Evolutionary conservation across 2,888 invertebrate genomes (phyloP).

Genomic region (Hololepta plana): DNA sequence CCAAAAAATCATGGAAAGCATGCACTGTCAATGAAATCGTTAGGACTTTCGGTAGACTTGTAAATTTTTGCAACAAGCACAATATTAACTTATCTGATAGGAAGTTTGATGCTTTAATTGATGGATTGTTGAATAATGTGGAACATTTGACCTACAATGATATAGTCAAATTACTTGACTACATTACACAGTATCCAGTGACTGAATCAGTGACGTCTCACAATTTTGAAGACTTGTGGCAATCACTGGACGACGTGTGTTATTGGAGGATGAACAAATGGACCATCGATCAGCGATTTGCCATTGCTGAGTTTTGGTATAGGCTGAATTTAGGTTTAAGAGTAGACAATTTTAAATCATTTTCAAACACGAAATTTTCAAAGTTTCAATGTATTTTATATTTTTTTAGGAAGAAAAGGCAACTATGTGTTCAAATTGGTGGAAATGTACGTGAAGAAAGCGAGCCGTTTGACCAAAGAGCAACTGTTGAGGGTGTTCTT

Average conservation of each 20-base stretch:
- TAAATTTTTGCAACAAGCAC: constrained; percentile 16
- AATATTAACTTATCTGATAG: constrained; percentile 18
- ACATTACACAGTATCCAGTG: constrained; percentile 33
- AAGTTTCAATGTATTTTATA: constrained; percentile 2
- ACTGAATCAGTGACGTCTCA: constrained; percentile 32
- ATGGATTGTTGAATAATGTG: constrained; percentile 30
- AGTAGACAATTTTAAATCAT: constrained; percentile 1
- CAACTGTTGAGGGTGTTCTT: constrained; percentile 52
- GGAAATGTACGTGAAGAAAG: constrained; percentile 35
- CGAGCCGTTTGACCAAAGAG: constrained; percentile 36
- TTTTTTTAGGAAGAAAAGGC: constrained; percentile 28
- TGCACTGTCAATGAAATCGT: constrained; percentile 17
- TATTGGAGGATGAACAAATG: constrained; percentile 28
- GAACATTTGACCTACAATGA: constrained; percentile 37
- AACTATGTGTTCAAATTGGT: constrained; percentile 36
- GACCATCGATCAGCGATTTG: constrained; percentile 34
- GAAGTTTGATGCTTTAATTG: constrained; percentile 23
- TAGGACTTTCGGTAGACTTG: constrained; percentile 16
- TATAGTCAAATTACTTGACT: constrained; percentile 32
- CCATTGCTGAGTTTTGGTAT: constrained; percentile 45
- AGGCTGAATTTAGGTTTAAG: constrained; percentile 27
- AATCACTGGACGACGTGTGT: constrained; percentile 47
- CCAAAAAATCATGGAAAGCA: no score
- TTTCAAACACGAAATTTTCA: constrained; percentile 2
- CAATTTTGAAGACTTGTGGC: constrained; percentile 47